Conservation (phyloP, 2,888 invertebrate species). For the Alentia gelatinosa region DNA sequence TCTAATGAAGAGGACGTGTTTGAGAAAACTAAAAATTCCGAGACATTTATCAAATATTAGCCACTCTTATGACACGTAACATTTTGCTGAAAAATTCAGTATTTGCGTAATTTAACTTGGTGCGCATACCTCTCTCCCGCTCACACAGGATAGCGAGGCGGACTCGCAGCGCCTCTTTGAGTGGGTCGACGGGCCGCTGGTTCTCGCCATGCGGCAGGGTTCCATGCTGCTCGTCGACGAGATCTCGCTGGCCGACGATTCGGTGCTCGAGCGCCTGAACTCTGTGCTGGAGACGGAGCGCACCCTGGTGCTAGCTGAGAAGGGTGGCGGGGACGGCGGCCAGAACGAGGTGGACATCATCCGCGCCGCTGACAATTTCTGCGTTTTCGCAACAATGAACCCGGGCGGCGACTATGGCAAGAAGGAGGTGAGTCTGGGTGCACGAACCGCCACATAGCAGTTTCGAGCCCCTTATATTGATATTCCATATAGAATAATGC, state of each 20-base stretch:
- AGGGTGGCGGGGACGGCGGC: slow-evolving; percentile 82
- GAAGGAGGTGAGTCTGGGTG: slow-evolving; percentile 88
- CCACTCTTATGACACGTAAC: too few species aligned
- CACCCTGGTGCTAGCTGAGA: slow-evolving; percentile 93
- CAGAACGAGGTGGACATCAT: slow-evolving; percentile 74
- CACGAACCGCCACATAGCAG: too few species aligned
- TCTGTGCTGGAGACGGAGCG: slow-evolving; percentile 96
- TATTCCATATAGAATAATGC: too few species aligned
- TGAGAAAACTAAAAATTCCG: too few species aligned
- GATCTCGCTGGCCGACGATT: slow-evolving; percentile 98
- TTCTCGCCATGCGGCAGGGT: slow-evolving; percentile 93
- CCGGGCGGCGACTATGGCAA: slow-evolving; percentile 99
- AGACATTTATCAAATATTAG: too few species aligned
- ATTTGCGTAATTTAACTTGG: too few species aligned
- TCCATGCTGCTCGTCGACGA: slow-evolving; percentile 97
- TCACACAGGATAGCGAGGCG: neutral
- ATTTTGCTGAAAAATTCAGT: too few species aligned
- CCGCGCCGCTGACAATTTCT: slow-evolving; percentile 87
- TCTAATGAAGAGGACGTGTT: too few species aligned
- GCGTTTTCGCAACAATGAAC: slow-evolving; percentile 99
- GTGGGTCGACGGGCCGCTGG: slow-evolving; percentile 98
- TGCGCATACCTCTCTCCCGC: too few species aligned
- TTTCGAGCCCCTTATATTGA: too few species aligned
- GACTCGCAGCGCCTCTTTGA: slow-evolving; percentile 87
- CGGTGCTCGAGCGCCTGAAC: slow-evolving; percentile 97